Base-by-base conservation (phyloP, 2,113 vertebrate species). In the Phrynocephalus versicolor region DNA sequence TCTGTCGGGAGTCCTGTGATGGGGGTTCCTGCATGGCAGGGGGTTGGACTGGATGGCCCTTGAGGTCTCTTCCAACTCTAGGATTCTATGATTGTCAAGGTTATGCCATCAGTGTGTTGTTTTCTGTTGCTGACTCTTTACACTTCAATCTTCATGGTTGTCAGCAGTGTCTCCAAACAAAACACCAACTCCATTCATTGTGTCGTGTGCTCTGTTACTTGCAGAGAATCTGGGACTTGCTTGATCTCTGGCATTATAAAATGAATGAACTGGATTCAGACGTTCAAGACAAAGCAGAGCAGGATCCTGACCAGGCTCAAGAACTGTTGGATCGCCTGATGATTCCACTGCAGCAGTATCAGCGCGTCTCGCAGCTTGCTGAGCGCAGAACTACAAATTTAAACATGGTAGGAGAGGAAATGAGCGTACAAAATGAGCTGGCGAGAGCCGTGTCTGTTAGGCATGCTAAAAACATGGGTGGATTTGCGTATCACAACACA, bases 141-240 rank as follows among this genome's bases (percentile, higher is more conserved):
- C n/a, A 60, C 37, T 78, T 60, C n/a, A 25, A 37, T 35, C n/a
- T 6, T 75, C 30, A n/a, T 2, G 35, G 55, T 18, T 78, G 21
- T 35, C 33, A 9, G 6, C 5, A n/a, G 65, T 33, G 41, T 51
- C n/a, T 35, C 39, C 12, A 76, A 58, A 57, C 14, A 6, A 3
- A 41, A 35, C 15, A 41, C 16, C 30, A 23, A 19, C 7, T 5
- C 6, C 16, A 27, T 39, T 37, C 41, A 12, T 39, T 77, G 1
- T 15, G 18, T 67, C n/a, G 35, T 27, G 16, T 30, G n/a, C 25
- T 73, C 21, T 73, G 15, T 64, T 64, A 12, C 75, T 1, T 87
- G 64, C 94, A 99, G 99, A 93, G 95, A 87, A 95, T 97, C 25
- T 98, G 98, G 98, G 97, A 98, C 14, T 96, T 98, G 94, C 90